Percentiles rank a stretch among this genome's conserved stretches.
Conservation (phyloP, 2,888 invertebrate genomes). For the Chrysomela aeneicollis region DNA sequence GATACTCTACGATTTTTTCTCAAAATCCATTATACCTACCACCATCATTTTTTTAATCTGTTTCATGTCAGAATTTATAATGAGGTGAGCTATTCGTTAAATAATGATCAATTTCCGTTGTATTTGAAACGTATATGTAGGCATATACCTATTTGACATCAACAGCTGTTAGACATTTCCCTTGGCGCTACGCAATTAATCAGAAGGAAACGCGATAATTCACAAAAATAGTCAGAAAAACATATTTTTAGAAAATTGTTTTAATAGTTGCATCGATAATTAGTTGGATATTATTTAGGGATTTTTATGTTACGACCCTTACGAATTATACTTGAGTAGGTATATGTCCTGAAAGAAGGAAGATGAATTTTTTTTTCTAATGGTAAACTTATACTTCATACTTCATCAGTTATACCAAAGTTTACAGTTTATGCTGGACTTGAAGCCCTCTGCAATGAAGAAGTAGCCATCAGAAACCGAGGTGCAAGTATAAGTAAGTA, state of each 20-base stretch:
- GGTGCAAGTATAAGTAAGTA: no score
- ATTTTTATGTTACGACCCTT: not conserved
- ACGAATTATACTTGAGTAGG: no score
- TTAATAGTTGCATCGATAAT: slow-evolving; percentile 11
- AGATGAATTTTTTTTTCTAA: no score
- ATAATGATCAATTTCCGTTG: slow-evolving; percentile 54
- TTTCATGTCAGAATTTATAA: slow-evolving; percentile 11
- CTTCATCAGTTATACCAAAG: no score
- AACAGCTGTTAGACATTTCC: slow-evolving; percentile 18
- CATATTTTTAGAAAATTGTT: slow-evolving; percentile 13
- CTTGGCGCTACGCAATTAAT: slow-evolving; percentile 20
- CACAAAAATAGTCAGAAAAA: slow-evolving; percentile 10
- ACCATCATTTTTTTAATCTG: no score
- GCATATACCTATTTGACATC: slow-evolving; percentile 32
- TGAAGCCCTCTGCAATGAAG: no score
- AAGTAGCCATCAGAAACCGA: no score
- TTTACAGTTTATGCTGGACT: no score
- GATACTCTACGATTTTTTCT: not conserved
- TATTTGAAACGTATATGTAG: slow-evolving; percentile 18
- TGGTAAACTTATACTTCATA: no score
- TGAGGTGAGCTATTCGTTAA: slow-evolving; percentile 50
- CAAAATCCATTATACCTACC: no score
- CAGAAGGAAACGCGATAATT: slow-evolving; percentile 13
- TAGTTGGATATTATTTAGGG: slow-evolving; percentile 17
- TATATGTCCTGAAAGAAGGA: no score